phyloP scores from a whole-genome alignment of 2,888 invertebrate genomes.

The Hypolimnas misippus region DNA sequence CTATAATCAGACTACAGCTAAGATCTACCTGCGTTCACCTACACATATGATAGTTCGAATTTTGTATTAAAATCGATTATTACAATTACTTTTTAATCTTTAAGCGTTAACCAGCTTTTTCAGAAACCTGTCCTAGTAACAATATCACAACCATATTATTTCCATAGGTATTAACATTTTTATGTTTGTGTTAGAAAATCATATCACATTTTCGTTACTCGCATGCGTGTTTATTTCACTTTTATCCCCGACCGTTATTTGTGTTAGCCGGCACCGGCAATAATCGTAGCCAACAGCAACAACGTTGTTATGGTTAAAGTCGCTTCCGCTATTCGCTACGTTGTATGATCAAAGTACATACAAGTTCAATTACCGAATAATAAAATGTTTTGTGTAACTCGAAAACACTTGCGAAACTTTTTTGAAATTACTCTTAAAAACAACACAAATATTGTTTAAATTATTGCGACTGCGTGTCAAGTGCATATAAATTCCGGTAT shows the following conservation, averaged over 20 bases:
- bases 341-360: conserved; percentile 10
- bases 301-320: conserved; percentile 71
- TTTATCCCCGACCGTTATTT: conserved; percentile 65
- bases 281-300: conserved; percentile 65
- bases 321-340: conserved; percentile 68
- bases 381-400: neutral
- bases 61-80: no score
- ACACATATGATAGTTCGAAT: no score
- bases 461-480: neutral
- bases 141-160: no score
- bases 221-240: conserved; percentile 59
- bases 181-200: conserved; percentile 1
- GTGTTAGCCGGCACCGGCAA: conserved; percentile 66
- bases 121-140: no score
- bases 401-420: no score
- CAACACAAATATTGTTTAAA: neutral
- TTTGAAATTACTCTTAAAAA: no score
- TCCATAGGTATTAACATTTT: neutral
- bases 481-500: neutral
- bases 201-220: conserved; percentile 47
- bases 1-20: no score
- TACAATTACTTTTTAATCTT: no score
- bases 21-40: no score
- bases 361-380: neutral
- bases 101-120: no score